Evolutionary conservation across 2,113 vertebrate genomes (phyloP), one percentile per base, ranked within the genome.

Genomic region (Otis tarda): DNA sequence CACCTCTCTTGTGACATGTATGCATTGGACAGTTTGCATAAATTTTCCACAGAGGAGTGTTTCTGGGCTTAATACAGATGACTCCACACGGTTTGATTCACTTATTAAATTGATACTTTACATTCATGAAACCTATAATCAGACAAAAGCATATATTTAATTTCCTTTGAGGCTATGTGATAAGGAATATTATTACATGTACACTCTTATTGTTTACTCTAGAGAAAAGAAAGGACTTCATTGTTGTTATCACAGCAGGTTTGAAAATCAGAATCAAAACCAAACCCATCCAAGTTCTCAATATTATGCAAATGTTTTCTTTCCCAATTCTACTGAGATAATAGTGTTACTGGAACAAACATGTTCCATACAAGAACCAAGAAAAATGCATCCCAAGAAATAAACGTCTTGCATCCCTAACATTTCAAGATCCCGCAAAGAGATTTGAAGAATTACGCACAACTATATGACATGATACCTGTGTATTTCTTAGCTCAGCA

Each of bases 201-300:
- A 67, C 31, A 37, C 67, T 69, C 39, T 37, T 65, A n/a, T 4
- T 80, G 19, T 50, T 92, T 81, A 67, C 35, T 70, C 30, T 24
- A 60, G 25, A 56, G 50, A 74, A 91, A 83, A 52, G 12, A 64
- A 70, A 67, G n/a, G 14, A 65, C 21, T 57, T 81, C 14, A 43
- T 20, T 37, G 35, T 28, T 82, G 14, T 52, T 90, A 33, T 59
- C 63, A 81, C 4, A 90, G 35, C 33, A 81, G 63, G 43, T 68
- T 86, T 88, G 49, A 83, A 95, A 71, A 78, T 28, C 52, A 50
- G 52, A 90, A 83, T 74, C 47, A 52, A 94, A 95, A 74, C 18
- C 68, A 92, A 94, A 92, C 20, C 10, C 31, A 64, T 10, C 71
- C 12, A 56, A 56, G 49, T 82, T 81, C 59, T 82, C 49, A 35